phyloP scores from a whole-genome alignment of 2,113 vertebrate genomes.

The Gymnocephalus cernua region DNA sequence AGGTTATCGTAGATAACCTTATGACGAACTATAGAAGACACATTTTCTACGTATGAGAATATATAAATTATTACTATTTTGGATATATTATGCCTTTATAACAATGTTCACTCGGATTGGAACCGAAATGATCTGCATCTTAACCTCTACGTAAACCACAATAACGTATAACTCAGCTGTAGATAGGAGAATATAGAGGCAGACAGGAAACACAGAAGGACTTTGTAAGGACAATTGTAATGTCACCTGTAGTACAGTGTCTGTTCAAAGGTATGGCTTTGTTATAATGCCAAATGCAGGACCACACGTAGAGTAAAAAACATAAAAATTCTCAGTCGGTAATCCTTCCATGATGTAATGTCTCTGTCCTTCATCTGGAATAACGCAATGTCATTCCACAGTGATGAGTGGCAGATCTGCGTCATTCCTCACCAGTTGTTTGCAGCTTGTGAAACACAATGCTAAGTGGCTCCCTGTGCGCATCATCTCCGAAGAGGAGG shows the following conservation, averaged over 20 bases:
- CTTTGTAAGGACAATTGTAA: neutral
- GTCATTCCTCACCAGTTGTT: constrained; percentile 57
- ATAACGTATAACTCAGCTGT: constrained; percentile 7
- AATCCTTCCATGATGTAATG: constrained; percentile 30
- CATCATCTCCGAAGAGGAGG: constrained; percentile 48
- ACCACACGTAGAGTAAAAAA: constrained; percentile 8
- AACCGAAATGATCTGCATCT: neutral
- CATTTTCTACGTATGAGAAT: neutral
- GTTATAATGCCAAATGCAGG: constrained; percentile 4
- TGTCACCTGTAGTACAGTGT: neutral
- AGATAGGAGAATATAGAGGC: neutral
- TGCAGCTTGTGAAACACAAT: constrained; percentile 60
- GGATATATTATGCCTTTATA: neutral
- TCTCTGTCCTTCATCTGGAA: constrained; percentile 34
- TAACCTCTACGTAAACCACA: neutral
- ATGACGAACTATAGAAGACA: no score
- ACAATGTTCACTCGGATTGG: neutral
- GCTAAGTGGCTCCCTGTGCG: constrained; percentile 63
- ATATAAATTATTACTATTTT: neutral
- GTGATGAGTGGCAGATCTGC: constrained; percentile 41
- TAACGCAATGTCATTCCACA: constrained; percentile 35
- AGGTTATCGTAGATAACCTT: neutral
- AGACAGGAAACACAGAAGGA: neutral
- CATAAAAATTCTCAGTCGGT: constrained; percentile 14
- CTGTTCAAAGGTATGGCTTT: neutral